Evolutionary conservation across 30 jellyfish, hydroid and myxozoan genomes (phyloP), one percentile per base, ranked within the genome.

Genomic region (Hydractinia symbiolongicarpus): DNA sequence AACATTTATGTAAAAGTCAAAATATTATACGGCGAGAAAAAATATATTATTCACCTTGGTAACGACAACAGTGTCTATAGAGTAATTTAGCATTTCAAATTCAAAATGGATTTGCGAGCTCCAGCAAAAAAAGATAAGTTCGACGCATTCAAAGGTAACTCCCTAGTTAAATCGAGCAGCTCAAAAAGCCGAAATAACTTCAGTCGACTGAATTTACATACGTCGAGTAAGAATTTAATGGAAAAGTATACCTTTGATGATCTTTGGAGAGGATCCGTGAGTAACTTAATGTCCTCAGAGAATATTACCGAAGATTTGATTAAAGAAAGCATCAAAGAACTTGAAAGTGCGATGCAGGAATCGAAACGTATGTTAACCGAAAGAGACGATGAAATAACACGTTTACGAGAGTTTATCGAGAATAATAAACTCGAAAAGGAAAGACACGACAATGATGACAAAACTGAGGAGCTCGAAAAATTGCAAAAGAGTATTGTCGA

Each of bases 301-400:
- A 93, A 93, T 83, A n/a, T 93, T 15, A 88, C 96, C 5, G 96
- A 93, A 55, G 96, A 88, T 68, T 73, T 93, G 69, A 77, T 93
- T 1, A 81, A 86, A 53, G 99, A 93, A 55, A 90, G 96, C 61
- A 82, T 93, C 84, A 88, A 81, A 68, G 96, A 93, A 66, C 79
- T 93, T 80, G 96, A 93, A 84, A 69, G 73, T 14, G 99, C 99
- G 3, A 72, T 93, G 89, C 83, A 72, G 8, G 99, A 93, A 57
- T 88, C 97, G 61, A 90, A 85, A 55, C 54, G 73, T 50, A 57
- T 93, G 84, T 56, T 93, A 53, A 75, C 66, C 10, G 86, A 84
- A 50, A 72, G 99, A n/a, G 99, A 93, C 84, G 72, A 53, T 50
- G 95, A 93, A 54, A 93, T 93, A 9, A 79, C 85, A 2, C 83